phyloP scores from a whole-genome alignment of 2,888 invertebrate genomes.

The Protula sp. region DNA sequence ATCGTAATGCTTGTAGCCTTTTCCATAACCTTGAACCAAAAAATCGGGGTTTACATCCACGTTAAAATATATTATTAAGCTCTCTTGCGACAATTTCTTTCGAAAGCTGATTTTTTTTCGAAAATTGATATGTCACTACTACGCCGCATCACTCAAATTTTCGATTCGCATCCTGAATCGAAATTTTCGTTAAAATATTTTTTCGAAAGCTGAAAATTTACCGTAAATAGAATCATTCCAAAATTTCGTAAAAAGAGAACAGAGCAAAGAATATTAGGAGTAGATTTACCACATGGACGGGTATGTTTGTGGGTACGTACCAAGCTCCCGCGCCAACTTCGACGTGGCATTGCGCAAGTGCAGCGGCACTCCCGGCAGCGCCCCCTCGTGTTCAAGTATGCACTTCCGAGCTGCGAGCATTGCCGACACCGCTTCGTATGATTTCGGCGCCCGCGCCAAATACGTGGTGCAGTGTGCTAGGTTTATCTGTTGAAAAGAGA shows the following conservation, averaged over 20 bases:
- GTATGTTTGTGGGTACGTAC: too few species aligned
- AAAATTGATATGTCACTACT: too few species aligned
- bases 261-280: too few species aligned
- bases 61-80: neutral
- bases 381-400: slow-evolving; percentile 63
- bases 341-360: slow-evolving; percentile 77
- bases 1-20: slow-evolving; percentile 47
- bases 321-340: slow-evolving; percentile 69
- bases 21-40: slow-evolving; percentile 54
- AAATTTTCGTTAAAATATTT: too few species aligned
- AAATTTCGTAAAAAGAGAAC: too few species aligned
- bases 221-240: too few species aligned
- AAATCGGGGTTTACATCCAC: neutral
- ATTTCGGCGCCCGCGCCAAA: slow-evolving; percentile 72
- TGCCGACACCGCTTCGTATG: slow-evolving; percentile 62
- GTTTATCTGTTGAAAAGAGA: slow-evolving; percentile 48
- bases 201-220: too few species aligned
- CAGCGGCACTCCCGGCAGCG: slow-evolving; percentile 70
- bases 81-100: too few species aligned
- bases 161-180: too few species aligned
- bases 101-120: too few species aligned
- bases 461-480: slow-evolving; percentile 73
- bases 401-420: slow-evolving; percentile 61
- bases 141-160: too few species aligned
- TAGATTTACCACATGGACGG: too few species aligned